Base-by-base conservation (phyloP, 1,140 invertebrate species). In the Hormaphis cornu region DNA sequence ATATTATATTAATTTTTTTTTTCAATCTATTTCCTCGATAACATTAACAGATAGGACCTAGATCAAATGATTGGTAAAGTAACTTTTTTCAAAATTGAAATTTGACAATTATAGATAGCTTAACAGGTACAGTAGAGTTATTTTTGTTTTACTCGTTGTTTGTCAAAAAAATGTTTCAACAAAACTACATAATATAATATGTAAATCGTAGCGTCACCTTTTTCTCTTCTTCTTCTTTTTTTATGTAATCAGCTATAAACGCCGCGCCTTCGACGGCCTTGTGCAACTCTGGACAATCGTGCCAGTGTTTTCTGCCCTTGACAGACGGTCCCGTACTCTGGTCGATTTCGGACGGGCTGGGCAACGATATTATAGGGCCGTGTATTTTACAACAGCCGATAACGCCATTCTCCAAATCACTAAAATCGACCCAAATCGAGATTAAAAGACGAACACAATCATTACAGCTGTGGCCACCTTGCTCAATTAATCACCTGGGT, bases 171-270 rank as follows among this genome's bases (percentile, higher is more conserved):
- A n/a, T n/a, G n/a, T n/a, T n/a, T n/a, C n/a, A n/a, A n/a, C n/a
- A n/a, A n/a, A n/a, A n/a, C n/a, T n/a, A 42, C 40, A 10, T 42
- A n/a, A 9, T 10, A 42, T 10, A 42, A 10, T 42, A 9, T 42
- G 40, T 42, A 10, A 42, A 9, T 18, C 56, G 18, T 59, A 18
- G 35, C 18, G 16, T 81, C 80, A 95, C 93, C 83, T 89, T 86
- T 33, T 90, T 92, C 40, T 90, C 92, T 76, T 94, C 91, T 79
- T 95, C 91, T 77, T 93, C 90, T 75, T 91, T 86, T 75, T 90
- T 88, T 52, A 91, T 95, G 76, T 95, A 92, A 77, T 95, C 91
- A 16, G 93, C 91, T 73, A 96, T 94, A 77, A 93, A 95, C 72
- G 88, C 85, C 28, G 95, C 90, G 72, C 92, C 91, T 76, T 93